Base-by-base conservation (phyloP, 2,888 invertebrate species). In the Rhagophthalmus giganteus region DNA sequence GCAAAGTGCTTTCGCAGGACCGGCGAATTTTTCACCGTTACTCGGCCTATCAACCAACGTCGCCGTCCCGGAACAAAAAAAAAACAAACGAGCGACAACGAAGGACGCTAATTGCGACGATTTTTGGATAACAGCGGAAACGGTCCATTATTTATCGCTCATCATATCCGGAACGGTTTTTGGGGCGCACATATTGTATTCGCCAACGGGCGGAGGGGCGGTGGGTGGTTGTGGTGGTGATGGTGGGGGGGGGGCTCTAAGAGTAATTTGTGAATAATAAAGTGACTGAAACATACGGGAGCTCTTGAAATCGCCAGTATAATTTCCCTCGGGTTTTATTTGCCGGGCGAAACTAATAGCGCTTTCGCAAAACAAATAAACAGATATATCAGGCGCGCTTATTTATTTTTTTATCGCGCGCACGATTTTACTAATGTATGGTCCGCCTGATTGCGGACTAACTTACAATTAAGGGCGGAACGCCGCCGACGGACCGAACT, bases 1-100 rank as follows among this genome's bases (percentile, higher is more conserved):
- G 41, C 41, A 37, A 49, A 49, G 49, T 49, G 49, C 49, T 49
- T 41, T 15, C 37, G 33, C 27, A 49, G 49, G 41, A 49, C 48
- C 35, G 28, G 30, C 34, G 35, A 49, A 49, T 49, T 49, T 49
- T 49, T 49, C 49, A 49, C 27, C 37, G 49, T 37, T 49, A 42
- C 49, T 35, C 41, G 49, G 41, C 49, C 49, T 42, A 49, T 41
- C 49, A 49, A 41, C 31, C 48, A 48, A 20, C 48, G 48, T 14
- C 40, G 16, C 28, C n/a, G n/a, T n/a, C n/a, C n/a, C n/a, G n/a
- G n/a, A n/a, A n/a, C n/a, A n/a, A n/a, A n/a, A n/a, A n/a, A n/a
- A n/a, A n/a, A n/a, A n/a, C n/a, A n/a, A n/a, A n/a, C n/a, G n/a
- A n/a, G n/a, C n/a, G n/a, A n/a, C n/a, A n/a, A n/a, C n/a, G n/a